Evolutionary conservation across 1,140 invertebrate species (phyloP).

Genomic region (Chironomus striatipennis): DNA sequence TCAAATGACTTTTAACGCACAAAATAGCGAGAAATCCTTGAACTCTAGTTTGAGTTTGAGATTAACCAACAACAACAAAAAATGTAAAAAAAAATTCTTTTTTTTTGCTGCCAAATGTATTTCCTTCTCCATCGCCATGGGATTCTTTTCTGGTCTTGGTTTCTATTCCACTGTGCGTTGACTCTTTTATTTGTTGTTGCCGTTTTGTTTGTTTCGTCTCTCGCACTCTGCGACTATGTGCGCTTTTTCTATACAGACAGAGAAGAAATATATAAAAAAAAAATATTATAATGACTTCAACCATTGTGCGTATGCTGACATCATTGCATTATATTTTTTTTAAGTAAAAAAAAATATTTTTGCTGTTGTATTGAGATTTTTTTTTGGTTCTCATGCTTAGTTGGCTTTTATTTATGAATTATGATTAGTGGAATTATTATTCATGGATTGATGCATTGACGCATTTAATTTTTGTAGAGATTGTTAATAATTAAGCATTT

Average conservation of each 20-base stretch:
- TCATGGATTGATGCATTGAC: too few relatives aligned
- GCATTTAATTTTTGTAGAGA: too few relatives aligned
- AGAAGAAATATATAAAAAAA: too few relatives aligned
- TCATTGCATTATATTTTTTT: constrained; percentile 14
- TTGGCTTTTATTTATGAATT: too few relatives aligned
- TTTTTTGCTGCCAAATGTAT: not conserved
- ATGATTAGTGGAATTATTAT: too few relatives aligned
- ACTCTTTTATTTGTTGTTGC: not conserved
- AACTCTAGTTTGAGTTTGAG: constrained; percentile 17
- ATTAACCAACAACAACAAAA: constrained; percentile 14
- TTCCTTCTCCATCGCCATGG: constrained; percentile 11
- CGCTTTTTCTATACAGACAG: too few relatives aligned
- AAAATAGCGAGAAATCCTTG: constrained; percentile 20
- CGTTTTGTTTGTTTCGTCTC: too few relatives aligned
- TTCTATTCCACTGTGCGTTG: not conserved
- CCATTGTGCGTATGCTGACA: not conserved
- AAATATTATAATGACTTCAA: not conserved
- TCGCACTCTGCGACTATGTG: too few relatives aligned
- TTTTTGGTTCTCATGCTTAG: too few relatives aligned
- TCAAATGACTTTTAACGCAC: constrained; percentile 23
- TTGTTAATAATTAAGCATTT: too few relatives aligned
- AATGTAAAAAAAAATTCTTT: constrained; percentile 9
- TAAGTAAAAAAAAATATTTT: too few relatives aligned
- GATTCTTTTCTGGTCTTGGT: not conserved
- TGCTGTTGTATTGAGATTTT: too few relatives aligned